These are phyloP conservation scores for Sinhomidia bicolor DNA, from an alignment of 2,888 invertebrate species.

Conservation along the genomic window DNA sequence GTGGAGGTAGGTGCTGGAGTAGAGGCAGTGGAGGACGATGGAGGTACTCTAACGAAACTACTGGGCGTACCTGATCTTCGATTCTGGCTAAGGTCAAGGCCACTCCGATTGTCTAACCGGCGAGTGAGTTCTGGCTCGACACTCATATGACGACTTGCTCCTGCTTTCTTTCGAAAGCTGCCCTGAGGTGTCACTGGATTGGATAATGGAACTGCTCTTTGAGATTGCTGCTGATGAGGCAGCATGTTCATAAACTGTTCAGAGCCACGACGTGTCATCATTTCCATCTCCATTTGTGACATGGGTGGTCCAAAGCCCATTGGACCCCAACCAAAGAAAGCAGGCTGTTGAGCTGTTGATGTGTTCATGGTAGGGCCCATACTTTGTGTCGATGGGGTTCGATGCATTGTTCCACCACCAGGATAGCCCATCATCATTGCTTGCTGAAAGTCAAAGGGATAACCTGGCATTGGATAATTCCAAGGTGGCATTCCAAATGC, in stretches of 20 bases:
- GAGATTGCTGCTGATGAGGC: conserved; percentile 35
- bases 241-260: conserved; percentile 67
- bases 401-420: conserved; percentile 72
- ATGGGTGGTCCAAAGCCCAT: conserved; percentile 74
- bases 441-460: conserved; percentile 70
- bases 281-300: conserved; percentile 74
- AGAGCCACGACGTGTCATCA: conserved; percentile 76
- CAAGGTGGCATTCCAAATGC: conserved; percentile 71
- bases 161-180: conserved; percentile 75
- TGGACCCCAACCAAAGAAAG: conserved; percentile 73
- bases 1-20: conserved; percentile 21
- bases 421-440: conserved; percentile 75
- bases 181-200: conserved; percentile 77
- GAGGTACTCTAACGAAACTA: conserved; percentile 67
- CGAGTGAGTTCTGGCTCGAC: conserved; percentile 65
- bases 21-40: conserved; percentile 26
- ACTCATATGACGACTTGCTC: conserved; percentile 68
- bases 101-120: conserved; percentile 49
- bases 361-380: conserved; percentile 73
- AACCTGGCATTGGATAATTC: conserved; percentile 74
- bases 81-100: conserved; percentile 58
- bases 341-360: conserved; percentile 55
- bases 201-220: conserved; percentile 74
- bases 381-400: conserved; percentile 77
- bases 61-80: conserved; percentile 70